Evolutionary conservation across 2,797 vertebrate genomes (phyloP).

Genomic region (Pygocentrus nattereri): DNA sequence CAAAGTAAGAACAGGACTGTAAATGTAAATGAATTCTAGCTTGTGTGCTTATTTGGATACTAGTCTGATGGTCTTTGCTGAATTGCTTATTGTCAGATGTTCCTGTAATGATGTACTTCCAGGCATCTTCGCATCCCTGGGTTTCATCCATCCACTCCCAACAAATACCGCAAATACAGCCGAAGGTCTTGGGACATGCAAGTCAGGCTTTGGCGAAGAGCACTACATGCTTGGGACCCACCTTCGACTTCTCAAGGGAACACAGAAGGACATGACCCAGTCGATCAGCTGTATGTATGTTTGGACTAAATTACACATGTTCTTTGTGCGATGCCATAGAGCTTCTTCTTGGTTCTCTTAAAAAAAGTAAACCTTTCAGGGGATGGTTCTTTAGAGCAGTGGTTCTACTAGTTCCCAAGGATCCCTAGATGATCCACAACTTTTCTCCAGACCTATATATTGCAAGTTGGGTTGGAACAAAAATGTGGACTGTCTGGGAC

Average conservation of each 20-base stretch:
- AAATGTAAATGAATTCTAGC: background rate
- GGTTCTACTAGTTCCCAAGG: no score
- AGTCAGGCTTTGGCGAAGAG: conserved; percentile 86
- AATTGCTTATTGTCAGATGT: background rate
- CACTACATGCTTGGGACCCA: conserved; percentile 86
- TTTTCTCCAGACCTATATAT: no score
- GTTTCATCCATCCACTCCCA: conserved; percentile 85
- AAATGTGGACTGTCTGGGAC: no score
- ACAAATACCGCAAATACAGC: conserved; percentile 88
- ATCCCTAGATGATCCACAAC: no score
- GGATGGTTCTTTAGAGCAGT: no score
- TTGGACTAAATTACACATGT: conserved; percentile 25
- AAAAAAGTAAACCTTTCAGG: no score
- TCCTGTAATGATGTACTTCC: background rate
- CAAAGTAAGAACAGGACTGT: conserved; percentile 74
- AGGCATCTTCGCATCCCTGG: conserved; percentile 80
- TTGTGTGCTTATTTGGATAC: background rate
- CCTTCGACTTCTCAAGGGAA: conserved; percentile 60
- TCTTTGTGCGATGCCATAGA: no score
- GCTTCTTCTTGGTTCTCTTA: no score
- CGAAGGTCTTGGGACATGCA: conserved; percentile 88
- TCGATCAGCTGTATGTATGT: conserved; percentile 78
- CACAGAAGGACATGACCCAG: conserved; percentile 63
- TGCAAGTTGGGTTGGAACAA: no score
- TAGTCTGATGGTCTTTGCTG: background rate